Conservation (phyloP, 2,797 vertebrate genomes). For the Steatocranus sp. region DNA sequence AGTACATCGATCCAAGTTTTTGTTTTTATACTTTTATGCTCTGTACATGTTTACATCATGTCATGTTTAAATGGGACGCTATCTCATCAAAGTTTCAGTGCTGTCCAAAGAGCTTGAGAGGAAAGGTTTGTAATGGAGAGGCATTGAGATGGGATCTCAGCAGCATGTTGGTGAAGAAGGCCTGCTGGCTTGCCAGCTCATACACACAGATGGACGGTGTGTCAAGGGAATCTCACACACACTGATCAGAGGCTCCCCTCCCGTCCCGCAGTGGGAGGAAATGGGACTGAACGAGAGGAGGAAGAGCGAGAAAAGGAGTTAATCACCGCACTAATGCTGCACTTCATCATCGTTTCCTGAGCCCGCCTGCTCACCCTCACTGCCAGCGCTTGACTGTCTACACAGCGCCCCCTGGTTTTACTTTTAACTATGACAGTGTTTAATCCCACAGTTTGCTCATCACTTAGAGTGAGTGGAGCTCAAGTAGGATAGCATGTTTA, state of each 20-base stretch:
- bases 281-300: slow-evolving; percentile 79
- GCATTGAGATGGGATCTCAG: slow-evolving; percentile 52
- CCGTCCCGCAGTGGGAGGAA: slow-evolving; percentile 72
- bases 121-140: slow-evolving; percentile 55
- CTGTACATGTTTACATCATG: slow-evolving; percentile 39
- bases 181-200: slow-evolving; percentile 62
- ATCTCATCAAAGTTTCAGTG: slow-evolving; percentile 66
- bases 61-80: slow-evolving; percentile 47
- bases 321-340: slow-evolving; percentile 80
- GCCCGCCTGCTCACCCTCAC: slow-evolving; percentile 60
- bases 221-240: slow-evolving; percentile 72
- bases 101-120: slow-evolving; percentile 41
- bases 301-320: slow-evolving; percentile 79
- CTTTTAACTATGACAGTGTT: slow-evolving; percentile 3
- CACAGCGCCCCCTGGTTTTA: slow-evolving; percentile 61
- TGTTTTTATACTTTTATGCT: slow-evolving; percentile 21
- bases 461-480: slow-evolving; percentile 13
- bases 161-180: slow-evolving; percentile 56
- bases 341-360: slow-evolving; percentile 82
- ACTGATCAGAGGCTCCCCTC: slow-evolving; percentile 69
- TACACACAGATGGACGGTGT: slow-evolving; percentile 73
- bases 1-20: slow-evolving; percentile 10
- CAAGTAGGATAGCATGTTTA: slow-evolving; percentile 37
- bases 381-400: slow-evolving; percentile 47
- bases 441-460: not conserved